Percentiles rank a stretch among this genome's conserved stretches.
phyloP scores from a whole-genome alignment of 2,888 invertebrate species.

The Plutella xylostella region DNA sequence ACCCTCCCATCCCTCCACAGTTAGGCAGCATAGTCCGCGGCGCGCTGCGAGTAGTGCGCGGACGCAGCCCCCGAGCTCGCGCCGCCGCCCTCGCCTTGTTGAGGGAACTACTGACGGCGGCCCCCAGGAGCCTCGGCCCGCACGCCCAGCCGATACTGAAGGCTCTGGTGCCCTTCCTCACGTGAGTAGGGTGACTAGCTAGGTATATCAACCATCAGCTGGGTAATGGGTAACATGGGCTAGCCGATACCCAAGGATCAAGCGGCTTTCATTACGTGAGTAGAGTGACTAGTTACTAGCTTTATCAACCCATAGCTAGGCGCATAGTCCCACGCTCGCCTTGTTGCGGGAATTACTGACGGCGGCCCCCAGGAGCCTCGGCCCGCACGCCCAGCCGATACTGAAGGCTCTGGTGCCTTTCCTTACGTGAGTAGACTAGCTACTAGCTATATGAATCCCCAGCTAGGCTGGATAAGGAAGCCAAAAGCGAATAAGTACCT shows the following conservation, averaged over 20 bases:
- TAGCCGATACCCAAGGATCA: constrained; percentile 89
- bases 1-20: too few relatives aligned
- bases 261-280: constrained; percentile 81
- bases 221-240: too few relatives aligned
- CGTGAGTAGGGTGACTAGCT: too few relatives aligned
- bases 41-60: constrained; percentile 90
- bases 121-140: constrained; percentile 89
- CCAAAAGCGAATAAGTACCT: too few relatives aligned
- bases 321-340: constrained; percentile 84
- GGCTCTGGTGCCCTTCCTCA: constrained; percentile 89
- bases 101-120: constrained; percentile 88
- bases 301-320: not conserved
- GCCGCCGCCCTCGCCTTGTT: constrained; percentile 93
- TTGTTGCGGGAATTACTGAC: constrained; percentile 84
- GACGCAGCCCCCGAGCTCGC: constrained; percentile 72
- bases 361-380: constrained; percentile 84
- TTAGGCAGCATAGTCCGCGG: constrained; percentile 81
- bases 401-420: constrained; percentile 87
- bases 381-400: constrained; percentile 80
- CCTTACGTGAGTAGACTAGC: constrained; percentile 59
- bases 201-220: too few relatives aligned
- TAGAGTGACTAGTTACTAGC: too few relatives aligned
- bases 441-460: too few relatives aligned
- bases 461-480: too few relatives aligned
- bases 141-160: constrained; percentile 88